Base-by-base conservation (phyloP, 2,888 invertebrate species). In the Lobophora halterata region DNA sequence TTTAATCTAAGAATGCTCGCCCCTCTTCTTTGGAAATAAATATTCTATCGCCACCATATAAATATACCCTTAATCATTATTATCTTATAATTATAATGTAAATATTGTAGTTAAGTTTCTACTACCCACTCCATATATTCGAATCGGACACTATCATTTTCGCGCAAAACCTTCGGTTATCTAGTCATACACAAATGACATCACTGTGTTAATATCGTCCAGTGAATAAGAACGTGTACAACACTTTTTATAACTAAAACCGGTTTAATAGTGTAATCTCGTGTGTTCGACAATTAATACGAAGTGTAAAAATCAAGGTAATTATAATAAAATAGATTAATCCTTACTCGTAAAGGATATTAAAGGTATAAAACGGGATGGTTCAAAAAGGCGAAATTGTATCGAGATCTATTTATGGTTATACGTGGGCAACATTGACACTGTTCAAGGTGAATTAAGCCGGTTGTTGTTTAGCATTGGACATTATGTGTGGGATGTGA, bases 371-470 rank as follows among this genome's bases (percentile, higher is more conserved):
- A 14, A 33, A 25, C 20, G 13, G 24, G 20, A 43, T 42, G 17
- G 23, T 28, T 21, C 7, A 48, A 42, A 46, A 31, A 42, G 39
- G 44, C 33, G 49, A 55, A 55, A 49, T 49, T 26, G 51, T 56
- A 56, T 44, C 35, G 30, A 16, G 17, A 5, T 34, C 47, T 51
- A 44, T 54, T 42, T 44, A 44, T 28, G 42, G 37, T 29, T 20
- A 28, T 56, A 49, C 56, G 79, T 76, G 69, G 71, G 72, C 65
- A 66, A 71, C 69, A 68, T 75, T 79, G 79, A 77, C 79, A 73
- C 66, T 64, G 62, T 58, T 47, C 75, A 79, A 82, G 81, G 81
- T 81, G 74, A 80, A 59, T 52, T 65, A 51, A 55, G 52, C 49
- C 44, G 46, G 41, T 43, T 54, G 58, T 45, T 14, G 48, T 52